Conservation (phyloP, 1,140 invertebrate genomes). For the Drosophila sucinea region DNA sequence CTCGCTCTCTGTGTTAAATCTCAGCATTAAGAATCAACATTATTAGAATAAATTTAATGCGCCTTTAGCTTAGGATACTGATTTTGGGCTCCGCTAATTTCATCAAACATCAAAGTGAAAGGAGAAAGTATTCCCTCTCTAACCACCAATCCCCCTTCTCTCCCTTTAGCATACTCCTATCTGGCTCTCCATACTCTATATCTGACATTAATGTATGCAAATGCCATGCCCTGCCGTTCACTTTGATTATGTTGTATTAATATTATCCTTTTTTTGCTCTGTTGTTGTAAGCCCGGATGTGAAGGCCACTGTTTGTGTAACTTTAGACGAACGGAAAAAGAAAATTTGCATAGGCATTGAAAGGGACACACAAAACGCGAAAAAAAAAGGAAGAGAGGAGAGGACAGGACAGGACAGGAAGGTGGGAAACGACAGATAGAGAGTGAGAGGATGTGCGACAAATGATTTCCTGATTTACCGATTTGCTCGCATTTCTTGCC, state of each 20-base stretch:
- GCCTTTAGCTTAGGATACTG: slow-evolving; percentile 42
- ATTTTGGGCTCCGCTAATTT: slow-evolving; percentile 56
- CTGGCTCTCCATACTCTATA: slow-evolving; percentile 11
- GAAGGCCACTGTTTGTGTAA: slow-evolving; percentile 52
- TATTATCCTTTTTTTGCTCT: slow-evolving; percentile 64
- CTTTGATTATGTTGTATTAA: slow-evolving; percentile 77
- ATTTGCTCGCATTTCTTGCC: slow-evolving; percentile 38
- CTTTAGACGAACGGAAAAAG: slow-evolving; percentile 52
- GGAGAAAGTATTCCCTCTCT: slow-evolving; percentile 24
- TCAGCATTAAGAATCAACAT: slow-evolving; percentile 49
- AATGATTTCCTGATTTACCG: slow-evolving; percentile 68
- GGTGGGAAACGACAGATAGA: not conserved
- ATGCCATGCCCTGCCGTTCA: slow-evolving; percentile 57
- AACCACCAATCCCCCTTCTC: not conserved
- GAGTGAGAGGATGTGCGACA: slow-evolving; percentile 45
- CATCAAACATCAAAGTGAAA: slow-evolving; percentile 65
- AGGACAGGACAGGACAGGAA: not conserved
- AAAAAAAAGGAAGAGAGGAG: not conserved
- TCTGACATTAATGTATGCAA: slow-evolving; percentile 73
- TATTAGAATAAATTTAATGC: slow-evolving; percentile 71
- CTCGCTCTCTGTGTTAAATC: not conserved
- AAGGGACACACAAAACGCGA: slow-evolving; percentile 9
- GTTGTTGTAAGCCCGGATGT: slow-evolving; percentile 11
- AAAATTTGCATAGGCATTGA: slow-evolving; percentile 64
- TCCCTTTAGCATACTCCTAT: not conserved